Evolutionary conservation across 64 coral and sea anemone genomes (phyloP).

Genomic region (Orbicella faveolata): DNA sequence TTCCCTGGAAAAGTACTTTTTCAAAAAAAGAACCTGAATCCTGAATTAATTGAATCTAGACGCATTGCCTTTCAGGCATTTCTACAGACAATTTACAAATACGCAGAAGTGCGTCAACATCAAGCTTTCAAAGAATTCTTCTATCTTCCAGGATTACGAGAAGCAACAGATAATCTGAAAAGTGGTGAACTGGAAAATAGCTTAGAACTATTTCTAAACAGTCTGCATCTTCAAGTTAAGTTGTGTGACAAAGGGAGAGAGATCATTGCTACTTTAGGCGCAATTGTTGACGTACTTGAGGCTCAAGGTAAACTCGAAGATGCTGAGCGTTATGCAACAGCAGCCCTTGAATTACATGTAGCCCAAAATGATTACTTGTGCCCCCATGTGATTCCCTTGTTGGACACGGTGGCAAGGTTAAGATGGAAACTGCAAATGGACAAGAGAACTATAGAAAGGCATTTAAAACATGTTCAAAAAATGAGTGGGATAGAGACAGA

Average conservation of each 20-base stretch:
- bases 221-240: constrained; percentile 90
- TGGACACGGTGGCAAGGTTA: constrained; percentile 67
- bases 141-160: constrained; percentile 69
- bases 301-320: constrained; percentile 70
- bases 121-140: constrained; percentile 90
- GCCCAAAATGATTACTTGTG: constrained; percentile 64
- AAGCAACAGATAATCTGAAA: constrained; percentile 70
- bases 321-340: constrained; percentile 78
- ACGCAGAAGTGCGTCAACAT: constrained; percentile 61
- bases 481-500: constrained; percentile 67
- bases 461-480: constrained; percentile 59
- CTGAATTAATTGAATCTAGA: constrained; percentile 61
- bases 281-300: constrained; percentile 73
- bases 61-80: constrained; percentile 76
- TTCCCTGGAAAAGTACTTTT: constrained; percentile 90
- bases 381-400: constrained; percentile 82
- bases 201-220: constrained; percentile 79
- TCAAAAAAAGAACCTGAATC: constrained; percentile 67
- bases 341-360: constrained; percentile 59
- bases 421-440: constrained; percentile 66
- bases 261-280: constrained; percentile 79
- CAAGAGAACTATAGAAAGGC: constrained; percentile 59
- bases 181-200: constrained; percentile 74
- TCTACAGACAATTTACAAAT: constrained; percentile 64
- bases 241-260: constrained; percentile 75